Evolutionary conservation across 1,140 invertebrate genomes (phyloP), one percentile per base, ranked within the genome.

Genomic region (Drosophila pseudoobscura): DNA sequence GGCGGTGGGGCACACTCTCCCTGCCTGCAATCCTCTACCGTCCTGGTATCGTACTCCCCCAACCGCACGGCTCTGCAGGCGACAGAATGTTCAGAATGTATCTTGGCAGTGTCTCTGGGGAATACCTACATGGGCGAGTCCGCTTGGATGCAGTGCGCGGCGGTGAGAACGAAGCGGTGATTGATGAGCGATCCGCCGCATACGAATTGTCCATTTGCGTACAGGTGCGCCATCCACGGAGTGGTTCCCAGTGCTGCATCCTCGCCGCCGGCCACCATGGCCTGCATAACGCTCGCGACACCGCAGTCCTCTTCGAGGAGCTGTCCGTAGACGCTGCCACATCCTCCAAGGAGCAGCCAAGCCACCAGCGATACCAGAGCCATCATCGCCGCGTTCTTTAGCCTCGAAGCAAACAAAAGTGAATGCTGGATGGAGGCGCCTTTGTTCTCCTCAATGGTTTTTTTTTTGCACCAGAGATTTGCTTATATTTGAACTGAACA

Each of bases 171-270:
- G 11, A 57, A 62, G 41, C 51, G 31, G 15, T 43, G 17, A 0
- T 9, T 20, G 0, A 62, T 26, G 13, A 62, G 60, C 3, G 60
- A 57, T 2, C 60, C 60, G 6, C 60, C 60, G 3, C 60, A 62
- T 13, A 57, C 17, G 22, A 46, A 62, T 9, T 2, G 1, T 0
- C 13, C 6, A 7, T 24, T 35, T 0, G 8, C 1, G 8, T 62
- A 49, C 9, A 62, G 13, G 24, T 35, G 59, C 9, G 44, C 54
- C 43, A 63, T 26, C 54, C 53, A 63, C 24, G 60, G 60, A 1
- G 7, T 9, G 1, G 43, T 24, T 24, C 11, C 26, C 2, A 44
- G 3, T 1, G 8, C 9, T 11, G 26, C 53, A 35, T 57, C 3
- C 8, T 7, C 0, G 5, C 60, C 60, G 8, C 60, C 52, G 11